Conservation (phyloP, 2,888 invertebrate species). For the Scelioninae gen. 1 region DNA sequence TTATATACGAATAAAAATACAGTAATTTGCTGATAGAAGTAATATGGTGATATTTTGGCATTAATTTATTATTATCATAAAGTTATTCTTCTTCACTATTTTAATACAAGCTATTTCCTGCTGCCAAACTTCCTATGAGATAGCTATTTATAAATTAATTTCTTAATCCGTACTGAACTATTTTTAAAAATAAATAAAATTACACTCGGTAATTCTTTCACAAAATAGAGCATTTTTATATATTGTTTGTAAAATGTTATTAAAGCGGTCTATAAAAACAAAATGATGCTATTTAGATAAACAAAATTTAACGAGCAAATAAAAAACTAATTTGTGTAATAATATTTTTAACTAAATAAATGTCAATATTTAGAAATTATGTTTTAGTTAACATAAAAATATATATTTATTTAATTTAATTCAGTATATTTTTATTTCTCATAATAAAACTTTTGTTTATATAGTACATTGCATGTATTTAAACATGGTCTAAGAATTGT, state of each 20-base stretch:
- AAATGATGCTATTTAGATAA: not conserved
- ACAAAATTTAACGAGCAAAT: not conserved
- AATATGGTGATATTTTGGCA: not conserved
- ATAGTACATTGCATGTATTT: too few relatives aligned
- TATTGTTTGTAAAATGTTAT: not conserved
- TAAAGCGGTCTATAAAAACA: not conserved
- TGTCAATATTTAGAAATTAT: not conserved
- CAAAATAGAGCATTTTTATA: not conserved
- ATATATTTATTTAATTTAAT: too few relatives aligned
- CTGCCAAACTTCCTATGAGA: too few relatives aligned
- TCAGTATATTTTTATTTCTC: too few relatives aligned
- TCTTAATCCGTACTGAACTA: not conserved
- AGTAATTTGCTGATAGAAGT: conserved; percentile 8
- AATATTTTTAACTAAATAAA: not conserved
- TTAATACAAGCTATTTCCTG: not conserved
- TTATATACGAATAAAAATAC: conserved; percentile 14
- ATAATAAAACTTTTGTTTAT: too few relatives aligned
- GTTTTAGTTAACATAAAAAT: not conserved
- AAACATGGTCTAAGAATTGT: too few relatives aligned
- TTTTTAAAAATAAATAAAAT: not conserved
- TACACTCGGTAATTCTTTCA: too few relatives aligned
- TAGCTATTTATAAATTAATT: not conserved
- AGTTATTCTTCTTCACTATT: not conserved
- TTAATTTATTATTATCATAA: conserved; percentile 15
- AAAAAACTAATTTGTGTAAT: not conserved